Evolutionary conservation across 2,113 vertebrate species (phyloP).

Genomic region (Etheostoma spectabile): DNA sequence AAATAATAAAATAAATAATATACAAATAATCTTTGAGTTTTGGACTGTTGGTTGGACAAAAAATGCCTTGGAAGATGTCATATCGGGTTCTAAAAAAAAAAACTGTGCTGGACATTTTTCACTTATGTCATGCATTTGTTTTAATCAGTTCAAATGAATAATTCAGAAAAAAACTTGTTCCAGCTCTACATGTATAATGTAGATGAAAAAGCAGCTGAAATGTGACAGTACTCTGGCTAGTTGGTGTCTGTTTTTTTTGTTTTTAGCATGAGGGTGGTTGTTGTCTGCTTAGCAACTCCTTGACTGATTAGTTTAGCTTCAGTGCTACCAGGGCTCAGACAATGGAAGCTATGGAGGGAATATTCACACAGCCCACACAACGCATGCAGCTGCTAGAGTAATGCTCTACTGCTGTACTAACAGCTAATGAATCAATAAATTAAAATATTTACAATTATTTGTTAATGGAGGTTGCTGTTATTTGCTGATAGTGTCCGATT

Average conservation of each 20-base stretch:
- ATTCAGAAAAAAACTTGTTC: not conserved
- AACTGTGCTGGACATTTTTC: not conserved
- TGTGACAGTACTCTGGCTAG: conserved; percentile 44
- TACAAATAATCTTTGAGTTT: not conserved
- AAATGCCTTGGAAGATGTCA: not conserved
- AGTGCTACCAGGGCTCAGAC: conserved; percentile 59
- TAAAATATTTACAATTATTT: conserved; percentile 77
- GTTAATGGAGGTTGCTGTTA: conserved; percentile 62
- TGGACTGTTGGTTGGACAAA: not conserved
- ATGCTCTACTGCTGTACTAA: conserved; percentile 57
- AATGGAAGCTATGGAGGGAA: conserved; percentile 66
- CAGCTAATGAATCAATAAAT: conserved; percentile 77
- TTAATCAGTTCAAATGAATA: not conserved
- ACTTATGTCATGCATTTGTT: not conserved
- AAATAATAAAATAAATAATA: not conserved
- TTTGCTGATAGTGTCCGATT: conserved; percentile 60
- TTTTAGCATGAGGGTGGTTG: conserved; percentile 51
- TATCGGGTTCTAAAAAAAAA: not conserved
- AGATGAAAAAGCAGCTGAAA: conserved; percentile 10
- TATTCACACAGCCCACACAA: conserved; percentile 62
- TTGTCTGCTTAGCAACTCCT: conserved; percentile 77
- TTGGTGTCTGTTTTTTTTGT: conserved; percentile 61
- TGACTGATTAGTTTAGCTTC: conserved; percentile 76
- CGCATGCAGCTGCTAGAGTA: conserved; percentile 43
- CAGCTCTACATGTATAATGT: not conserved